These are phyloP conservation scores for Dendroctonus ponderosae DNA, from an alignment of 1,140 invertebrate genomes.

Conservation along the genomic window DNA sequence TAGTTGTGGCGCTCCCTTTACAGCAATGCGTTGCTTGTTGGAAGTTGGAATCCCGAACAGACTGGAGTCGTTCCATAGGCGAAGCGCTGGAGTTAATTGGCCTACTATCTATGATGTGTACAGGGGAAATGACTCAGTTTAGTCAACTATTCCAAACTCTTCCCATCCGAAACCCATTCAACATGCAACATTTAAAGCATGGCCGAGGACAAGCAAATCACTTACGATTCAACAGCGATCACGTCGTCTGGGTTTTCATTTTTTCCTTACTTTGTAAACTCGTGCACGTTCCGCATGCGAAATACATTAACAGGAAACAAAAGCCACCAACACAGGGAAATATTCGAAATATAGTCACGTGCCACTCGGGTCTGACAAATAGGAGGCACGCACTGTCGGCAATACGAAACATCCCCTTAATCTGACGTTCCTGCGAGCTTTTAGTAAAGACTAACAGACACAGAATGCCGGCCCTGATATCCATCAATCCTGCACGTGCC, in stretches of 20 bases:
- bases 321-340: conserved; percentile 6
- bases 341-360: conserved; percentile 31
- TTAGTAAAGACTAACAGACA: conserved; percentile 1
- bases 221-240: too few species aligned
- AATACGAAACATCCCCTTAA: conserved; percentile 27
- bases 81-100: too few species aligned
- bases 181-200: too few species aligned
- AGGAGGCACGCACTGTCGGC: conserved; percentile 21
- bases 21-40: neutral
- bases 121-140: too few species aligned
- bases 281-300: conserved; percentile 8
- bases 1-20: neutral
- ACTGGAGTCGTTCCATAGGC: too few species aligned
- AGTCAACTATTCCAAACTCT: too few species aligned
- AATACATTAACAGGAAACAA: conserved; percentile 19
- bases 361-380: conserved; percentile 25
- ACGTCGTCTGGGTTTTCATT: too few species aligned
- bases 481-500: conserved; percentile 2
- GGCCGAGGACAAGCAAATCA: too few species aligned
- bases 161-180: too few species aligned
- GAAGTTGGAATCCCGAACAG: neutral
- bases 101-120: too few species aligned
- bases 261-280: too few species aligned
- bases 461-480: neutral
- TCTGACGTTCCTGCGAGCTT: conserved; percentile 19